These are phyloP conservation scores for Drosophila ananassae DNA, from an alignment of 1,140 invertebrate species.

Conservation along the genomic window DNA sequence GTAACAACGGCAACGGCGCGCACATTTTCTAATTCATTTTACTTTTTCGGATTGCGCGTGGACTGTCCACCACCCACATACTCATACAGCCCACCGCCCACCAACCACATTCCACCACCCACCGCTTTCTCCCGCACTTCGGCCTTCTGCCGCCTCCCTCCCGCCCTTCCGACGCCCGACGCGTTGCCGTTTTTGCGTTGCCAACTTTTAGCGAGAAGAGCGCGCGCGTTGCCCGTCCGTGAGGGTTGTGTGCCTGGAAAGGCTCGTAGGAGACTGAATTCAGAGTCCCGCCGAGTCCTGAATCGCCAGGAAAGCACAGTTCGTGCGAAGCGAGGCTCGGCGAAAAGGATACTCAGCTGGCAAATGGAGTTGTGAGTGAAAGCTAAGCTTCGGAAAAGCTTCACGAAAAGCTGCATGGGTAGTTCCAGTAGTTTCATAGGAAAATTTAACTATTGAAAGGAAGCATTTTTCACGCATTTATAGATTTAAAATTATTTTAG, in stretches of 20 bases:
- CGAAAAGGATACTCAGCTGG: slow-evolving; percentile 40
- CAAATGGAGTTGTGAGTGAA: slow-evolving; percentile 52
- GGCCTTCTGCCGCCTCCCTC: slow-evolving; percentile 2
- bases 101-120: slow-evolving; percentile 1
- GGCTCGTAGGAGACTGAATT: slow-evolving; percentile 71
- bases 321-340: slow-evolving; percentile 14
- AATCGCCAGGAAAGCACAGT: slow-evolving; percentile 6
- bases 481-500: too few species aligned
- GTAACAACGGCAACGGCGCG: slow-evolving; percentile 50
- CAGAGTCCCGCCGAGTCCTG: slow-evolving; percentile 17
- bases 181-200: slow-evolving; percentile 59
- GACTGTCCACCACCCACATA: slow-evolving; percentile 28
- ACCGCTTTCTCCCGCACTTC: not conserved
- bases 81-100: not conserved
- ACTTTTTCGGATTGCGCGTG: slow-evolving; percentile 67
- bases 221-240: slow-evolving; percentile 52
- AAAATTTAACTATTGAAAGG: too few species aligned
- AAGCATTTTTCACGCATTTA: too few species aligned
- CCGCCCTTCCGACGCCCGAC: slow-evolving; percentile 38
- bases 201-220: slow-evolving; percentile 56
- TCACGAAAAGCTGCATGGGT: slow-evolving; percentile 37
- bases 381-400: slow-evolving; percentile 53
- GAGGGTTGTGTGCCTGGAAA: slow-evolving; percentile 62
- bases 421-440: not conserved
- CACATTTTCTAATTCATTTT: slow-evolving; percentile 80